Evolutionary conservation across 2,888 invertebrate genomes (phyloP), one percentile per base, ranked within the genome.

Genomic region (Drosophila phalerata): DNA sequence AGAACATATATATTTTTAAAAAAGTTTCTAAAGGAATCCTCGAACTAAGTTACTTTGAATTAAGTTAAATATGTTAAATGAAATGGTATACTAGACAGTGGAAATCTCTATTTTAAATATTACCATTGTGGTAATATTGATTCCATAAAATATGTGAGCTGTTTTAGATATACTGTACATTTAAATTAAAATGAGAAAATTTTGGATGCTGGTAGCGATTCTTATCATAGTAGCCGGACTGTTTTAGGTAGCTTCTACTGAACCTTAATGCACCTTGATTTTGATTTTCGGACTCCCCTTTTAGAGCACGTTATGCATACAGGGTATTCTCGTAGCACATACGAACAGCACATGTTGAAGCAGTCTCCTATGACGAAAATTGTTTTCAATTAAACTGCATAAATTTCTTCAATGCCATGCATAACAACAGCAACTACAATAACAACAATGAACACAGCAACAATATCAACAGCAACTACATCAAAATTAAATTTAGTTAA

Each of bases 301-400:
- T 37, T 37, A 5, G 6, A n/a, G 5, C 1, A 19, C 40, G 17
- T 10, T 17, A 17, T 1, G 19, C 19, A 9, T 49, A 19, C 49
- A 49, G 52, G 52, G 52, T 55, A 55, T 43, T 28, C 28, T 17
- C n/a, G 13, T 30, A 55, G 28, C 19, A 30, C 30, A 55, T 30
- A 43, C 2, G 11, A 32, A 22, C 22, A 37, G 10, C 25, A 6
- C 25, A 47, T 5, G 15, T 11, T 17, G 17, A 10, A 34, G 34
- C 43, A 56, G 45, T 57, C 57, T 48, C 47, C 51, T 30, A 45
- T 40, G 53, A 61, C 62, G 47, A 69, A 78, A 76, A 76, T 69
- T 71, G 70, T 55, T 61, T 73, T 73, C 84, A 85, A 84, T 84
- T 86, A 81, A 84, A 84, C 79, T 84, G 86, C 86, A 84, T 86